phyloP scores from a whole-genome alignment of 2,797 vertebrate species.

The Sarcoramphus papa region DNA sequence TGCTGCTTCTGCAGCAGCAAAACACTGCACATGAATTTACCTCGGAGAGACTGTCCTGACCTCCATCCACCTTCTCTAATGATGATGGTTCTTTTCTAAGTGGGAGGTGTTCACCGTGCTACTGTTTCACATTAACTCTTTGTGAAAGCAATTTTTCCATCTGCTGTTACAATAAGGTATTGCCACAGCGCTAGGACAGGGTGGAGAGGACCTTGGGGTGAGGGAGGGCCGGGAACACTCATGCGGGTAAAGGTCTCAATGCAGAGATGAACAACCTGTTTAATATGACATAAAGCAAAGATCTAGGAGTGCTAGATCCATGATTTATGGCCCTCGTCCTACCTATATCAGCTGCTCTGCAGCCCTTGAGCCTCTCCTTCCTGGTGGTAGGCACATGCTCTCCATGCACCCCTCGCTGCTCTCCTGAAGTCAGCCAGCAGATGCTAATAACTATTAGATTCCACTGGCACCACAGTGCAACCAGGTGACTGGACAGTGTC shows the following conservation, averaged over 20 bases:
- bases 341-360: neutral
- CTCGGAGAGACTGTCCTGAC: neutral
- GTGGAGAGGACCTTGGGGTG: neutral
- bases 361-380: neutral
- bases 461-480: neutral
- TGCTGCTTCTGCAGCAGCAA: constrained; percentile 6
- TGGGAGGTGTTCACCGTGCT: neutral
- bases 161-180: neutral
- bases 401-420: rapidly evolving
- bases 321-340: neutral
- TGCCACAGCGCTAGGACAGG: neutral
- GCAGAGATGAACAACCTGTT: neutral
- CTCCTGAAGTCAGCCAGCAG: neutral
- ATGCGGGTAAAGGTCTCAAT: neutral
- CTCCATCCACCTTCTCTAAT: neutral
- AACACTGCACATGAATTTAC: neutral
- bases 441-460: rapidly evolving
- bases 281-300: neutral
- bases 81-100: neutral
- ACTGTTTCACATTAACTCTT: neutral
- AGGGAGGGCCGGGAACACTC: neutral
- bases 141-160: neutral
- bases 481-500: neutral
- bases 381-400: too few species aligned
- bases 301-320: neutral